A percentile compares a stretch with the other conserved stretches of the same genome.
Evolutionary conservation across 2,113 vertebrate genomes (phyloP).

Genomic region (Lutjanus erythropterus): DNA sequence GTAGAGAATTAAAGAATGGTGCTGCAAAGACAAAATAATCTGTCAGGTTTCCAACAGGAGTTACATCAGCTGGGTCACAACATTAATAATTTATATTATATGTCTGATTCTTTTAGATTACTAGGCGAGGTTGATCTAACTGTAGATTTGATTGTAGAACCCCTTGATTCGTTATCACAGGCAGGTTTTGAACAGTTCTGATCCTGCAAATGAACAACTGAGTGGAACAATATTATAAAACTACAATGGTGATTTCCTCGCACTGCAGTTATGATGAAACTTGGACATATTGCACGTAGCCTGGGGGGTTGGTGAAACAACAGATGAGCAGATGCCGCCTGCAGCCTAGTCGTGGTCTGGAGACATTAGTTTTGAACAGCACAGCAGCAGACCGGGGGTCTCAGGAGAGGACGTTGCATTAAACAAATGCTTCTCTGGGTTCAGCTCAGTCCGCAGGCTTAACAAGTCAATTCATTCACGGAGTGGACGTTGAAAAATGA

Average conservation of each 20-base stretch:
- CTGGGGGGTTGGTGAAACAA: conserved; percentile 34
- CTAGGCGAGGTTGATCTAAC: too few species aligned
- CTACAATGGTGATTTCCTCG: conserved; percentile 8
- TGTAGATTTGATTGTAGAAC: background rate
- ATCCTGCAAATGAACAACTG: too few species aligned
- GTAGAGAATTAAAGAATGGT: background rate
- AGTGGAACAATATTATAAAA: background rate
- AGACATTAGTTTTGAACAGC: conserved; percentile 21
- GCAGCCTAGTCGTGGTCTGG: conserved; percentile 21
- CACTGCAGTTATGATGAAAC: conserved; percentile 34
- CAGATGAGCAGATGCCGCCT: conserved; percentile 44
- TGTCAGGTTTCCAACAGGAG: background rate
- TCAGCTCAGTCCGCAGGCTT: conserved; percentile 15
- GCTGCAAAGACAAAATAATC: background rate
- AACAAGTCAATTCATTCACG: background rate
- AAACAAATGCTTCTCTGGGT: conserved; percentile 23
- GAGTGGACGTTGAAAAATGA: background rate
- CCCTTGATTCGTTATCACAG: background rate
- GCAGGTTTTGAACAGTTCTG: background rate
- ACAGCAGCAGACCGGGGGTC: conserved; percentile 25
- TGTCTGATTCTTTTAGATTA: background rate
- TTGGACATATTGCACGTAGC: conserved; percentile 39
- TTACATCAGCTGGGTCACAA: background rate
- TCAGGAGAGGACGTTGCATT: conserved; percentile 3
- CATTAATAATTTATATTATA: background rate